Percentiles rank a stretch among this genome's conserved stretches.
These are phyloP conservation scores for Muntiacus muntjak DNA, from an alignment of 2,113 vertebrate species.

Conservation along the genomic window DNA sequence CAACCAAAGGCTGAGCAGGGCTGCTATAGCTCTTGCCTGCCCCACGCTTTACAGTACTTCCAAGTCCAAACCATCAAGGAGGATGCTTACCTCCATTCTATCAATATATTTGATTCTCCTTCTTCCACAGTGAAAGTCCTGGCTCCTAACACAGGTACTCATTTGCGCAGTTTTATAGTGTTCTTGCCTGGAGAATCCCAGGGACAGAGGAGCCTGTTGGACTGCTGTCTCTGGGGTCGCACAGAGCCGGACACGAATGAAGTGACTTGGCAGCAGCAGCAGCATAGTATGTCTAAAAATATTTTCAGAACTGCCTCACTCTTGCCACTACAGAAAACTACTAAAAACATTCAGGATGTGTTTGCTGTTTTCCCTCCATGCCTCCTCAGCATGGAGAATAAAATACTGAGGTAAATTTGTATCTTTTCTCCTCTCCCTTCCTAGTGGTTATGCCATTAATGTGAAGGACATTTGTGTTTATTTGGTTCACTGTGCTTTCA, in stretches of 20 bases:
- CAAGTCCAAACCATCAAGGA: background rate
- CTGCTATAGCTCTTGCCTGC: background rate
- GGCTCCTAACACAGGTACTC: background rate
- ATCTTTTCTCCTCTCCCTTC: background rate
- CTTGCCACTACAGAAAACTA: background rate
- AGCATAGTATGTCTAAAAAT: background rate
- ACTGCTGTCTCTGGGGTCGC: too few species aligned
- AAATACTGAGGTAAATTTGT: background rate
- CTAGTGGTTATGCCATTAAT: background rate
- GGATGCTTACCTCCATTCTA: background rate
- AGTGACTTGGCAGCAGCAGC: too few species aligned
- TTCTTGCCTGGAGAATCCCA: too few species aligned
- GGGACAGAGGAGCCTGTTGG: too few species aligned
- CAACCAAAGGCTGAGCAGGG: background rate
- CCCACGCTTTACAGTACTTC: background rate
- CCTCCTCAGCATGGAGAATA: background rate
- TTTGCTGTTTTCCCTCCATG: background rate
- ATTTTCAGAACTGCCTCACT: background rate
- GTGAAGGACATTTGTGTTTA: background rate
- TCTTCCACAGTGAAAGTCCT: background rate
- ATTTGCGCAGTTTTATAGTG: background rate
- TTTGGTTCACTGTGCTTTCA: conserved; percentile 13
- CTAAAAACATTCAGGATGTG: background rate
- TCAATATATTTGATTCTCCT: background rate
- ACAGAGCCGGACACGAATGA: too few species aligned